Conservation (phyloP, 2,797 vertebrate genomes). For the Tympanoctomys barrerae region DNA sequence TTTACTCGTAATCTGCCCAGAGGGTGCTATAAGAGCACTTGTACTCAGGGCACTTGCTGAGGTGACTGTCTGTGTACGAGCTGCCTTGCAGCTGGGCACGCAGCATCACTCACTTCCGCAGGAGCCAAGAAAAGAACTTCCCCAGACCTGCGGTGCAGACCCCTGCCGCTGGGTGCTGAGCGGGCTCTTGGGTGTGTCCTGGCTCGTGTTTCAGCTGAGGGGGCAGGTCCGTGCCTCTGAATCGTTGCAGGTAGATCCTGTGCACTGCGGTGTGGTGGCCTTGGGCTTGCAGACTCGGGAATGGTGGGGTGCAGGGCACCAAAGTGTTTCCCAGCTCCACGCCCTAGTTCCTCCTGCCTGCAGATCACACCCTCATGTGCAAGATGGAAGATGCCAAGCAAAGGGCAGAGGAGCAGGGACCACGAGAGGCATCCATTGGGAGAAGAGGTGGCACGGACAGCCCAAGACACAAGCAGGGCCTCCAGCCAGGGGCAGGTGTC, state of each 20-base stretch:
- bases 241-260: background rate
- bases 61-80: rapidly evolving
- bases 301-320: background rate
- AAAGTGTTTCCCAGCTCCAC: background rate
- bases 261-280: rapidly evolving
- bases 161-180: rapidly evolving
- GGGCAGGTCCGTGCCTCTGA: background rate
- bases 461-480: background rate
- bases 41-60: background rate
- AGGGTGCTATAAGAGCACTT: background rate
- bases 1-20: background rate
- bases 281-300: background rate
- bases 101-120: rapidly evolving
- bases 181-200: rapidly evolving
- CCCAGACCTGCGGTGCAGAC: rapidly evolving
- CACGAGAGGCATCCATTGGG: rapidly evolving
- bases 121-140: background rate
- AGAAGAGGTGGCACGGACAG: background rate
- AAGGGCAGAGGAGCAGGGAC: background rate
- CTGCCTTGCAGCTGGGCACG: background rate
- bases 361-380: background rate
- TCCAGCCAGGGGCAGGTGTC: background rate
- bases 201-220: background rate
- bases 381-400: background rate
- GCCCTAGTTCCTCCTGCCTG: background rate